A percentile compares a stretch with the other conserved stretches of the same genome.
Conservation (phyloP, 2,113 vertebrate species). For the Pituophis catenifer region DNA sequence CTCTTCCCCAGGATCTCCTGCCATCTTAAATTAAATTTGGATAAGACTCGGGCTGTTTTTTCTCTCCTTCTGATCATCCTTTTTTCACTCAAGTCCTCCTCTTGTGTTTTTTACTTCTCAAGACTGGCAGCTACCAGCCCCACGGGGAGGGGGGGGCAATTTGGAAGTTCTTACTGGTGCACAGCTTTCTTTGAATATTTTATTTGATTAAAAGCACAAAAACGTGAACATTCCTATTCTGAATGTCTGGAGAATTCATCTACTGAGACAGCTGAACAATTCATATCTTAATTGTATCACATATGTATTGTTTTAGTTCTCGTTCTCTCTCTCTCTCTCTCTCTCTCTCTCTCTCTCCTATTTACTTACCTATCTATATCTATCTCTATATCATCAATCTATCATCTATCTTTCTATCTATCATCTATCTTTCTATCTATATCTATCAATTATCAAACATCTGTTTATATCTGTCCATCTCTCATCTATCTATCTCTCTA, state of each 20-base stretch:
- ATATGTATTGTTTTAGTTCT: background rate
- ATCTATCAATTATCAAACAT: too few species aligned
- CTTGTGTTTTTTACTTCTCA: background rate
- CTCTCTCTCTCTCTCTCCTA: too few species aligned
- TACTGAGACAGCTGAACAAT: background rate
- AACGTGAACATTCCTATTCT: background rate
- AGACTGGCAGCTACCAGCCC: background rate
- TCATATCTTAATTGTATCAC: background rate
- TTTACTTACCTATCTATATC: too few species aligned
- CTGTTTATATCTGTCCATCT: too few species aligned
- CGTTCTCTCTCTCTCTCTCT: too few species aligned
- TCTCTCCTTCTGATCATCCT: background rate
- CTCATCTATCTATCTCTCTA: too few species aligned
- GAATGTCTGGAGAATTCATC: background rate
- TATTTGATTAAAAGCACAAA: background rate
- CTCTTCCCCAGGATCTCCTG: background rate
- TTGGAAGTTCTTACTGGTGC: background rate
- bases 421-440: too few species aligned
- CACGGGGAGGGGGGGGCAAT: fast-evolving
- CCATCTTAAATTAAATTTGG: background rate
- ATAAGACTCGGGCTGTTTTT: background rate
- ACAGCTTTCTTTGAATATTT: background rate
- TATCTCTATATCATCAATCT: too few species aligned
- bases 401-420: too few species aligned
- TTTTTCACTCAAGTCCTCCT: background rate